Evolutionary conservation across 2,888 invertebrate species (phyloP).

Genomic region (Drosophila phalerata): DNA sequence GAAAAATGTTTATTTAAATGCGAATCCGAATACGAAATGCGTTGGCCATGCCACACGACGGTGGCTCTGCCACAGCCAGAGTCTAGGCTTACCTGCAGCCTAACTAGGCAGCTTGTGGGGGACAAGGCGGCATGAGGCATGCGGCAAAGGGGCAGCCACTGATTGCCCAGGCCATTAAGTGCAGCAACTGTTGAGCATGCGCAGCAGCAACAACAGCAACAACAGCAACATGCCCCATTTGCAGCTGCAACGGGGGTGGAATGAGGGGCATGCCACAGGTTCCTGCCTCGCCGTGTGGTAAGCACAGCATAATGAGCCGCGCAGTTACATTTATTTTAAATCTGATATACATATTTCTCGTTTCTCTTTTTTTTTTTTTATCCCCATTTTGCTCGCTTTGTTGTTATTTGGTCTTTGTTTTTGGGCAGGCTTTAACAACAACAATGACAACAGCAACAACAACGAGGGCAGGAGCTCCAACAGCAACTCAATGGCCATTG

Average conservation of each 20-base stretch:
- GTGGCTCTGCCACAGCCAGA: slow-evolving; percentile 14
- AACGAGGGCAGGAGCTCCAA: slow-evolving; percentile 37
- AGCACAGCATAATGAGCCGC: slow-evolving; percentile 81
- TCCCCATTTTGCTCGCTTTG: slow-evolving; percentile 40
- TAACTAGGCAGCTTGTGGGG: slow-evolving; percentile 69
- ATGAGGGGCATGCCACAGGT: slow-evolving; percentile 7
- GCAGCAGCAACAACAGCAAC: slow-evolving; percentile 30
- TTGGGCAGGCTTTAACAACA: slow-evolving; percentile 63
- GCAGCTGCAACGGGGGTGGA: slow-evolving; percentile 21
- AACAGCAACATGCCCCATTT: slow-evolving; percentile 58
- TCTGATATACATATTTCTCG: slow-evolving; percentile 83
- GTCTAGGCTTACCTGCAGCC: slow-evolving; percentile 49
- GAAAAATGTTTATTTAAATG: slow-evolving; percentile 80
- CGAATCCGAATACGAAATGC: slow-evolving; percentile 65
- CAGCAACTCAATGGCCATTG: slow-evolving; percentile 79
- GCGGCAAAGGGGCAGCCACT: slow-evolving; percentile 41
- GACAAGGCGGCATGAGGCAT: background rate
- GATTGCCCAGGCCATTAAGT: slow-evolving; percentile 77
- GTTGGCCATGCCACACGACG: slow-evolving; percentile 47
- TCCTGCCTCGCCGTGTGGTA: slow-evolving; percentile 60
- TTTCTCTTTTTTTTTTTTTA: slow-evolving; percentile 32
- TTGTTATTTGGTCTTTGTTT: slow-evolving; percentile 78
- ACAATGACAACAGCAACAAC: slow-evolving; percentile 43
- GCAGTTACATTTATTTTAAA: slow-evolving; percentile 84
- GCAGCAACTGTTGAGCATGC: slow-evolving; percentile 76